Conservation (phyloP, 2,113 vertebrate species). For the Spheniscus mendiculus region DNA sequence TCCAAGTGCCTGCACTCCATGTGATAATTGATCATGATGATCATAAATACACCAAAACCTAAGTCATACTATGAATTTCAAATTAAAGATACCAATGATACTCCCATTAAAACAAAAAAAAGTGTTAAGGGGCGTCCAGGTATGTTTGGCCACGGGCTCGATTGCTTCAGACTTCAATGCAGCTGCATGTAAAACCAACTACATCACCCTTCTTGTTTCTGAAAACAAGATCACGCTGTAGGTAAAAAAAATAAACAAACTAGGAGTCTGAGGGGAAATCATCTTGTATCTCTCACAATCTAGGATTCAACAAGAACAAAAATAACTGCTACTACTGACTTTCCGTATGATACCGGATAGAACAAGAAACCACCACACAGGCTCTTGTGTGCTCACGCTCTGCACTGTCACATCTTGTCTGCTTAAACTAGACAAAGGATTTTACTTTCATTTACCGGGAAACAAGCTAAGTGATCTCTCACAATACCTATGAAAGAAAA, state of each 20-base stretch:
- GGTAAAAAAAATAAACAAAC: not conserved
- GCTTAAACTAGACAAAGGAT: not conserved
- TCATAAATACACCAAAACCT: not conserved
- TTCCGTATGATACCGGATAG: rapidly evolving
- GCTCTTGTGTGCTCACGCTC: not conserved
- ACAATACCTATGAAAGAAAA: not conserved
- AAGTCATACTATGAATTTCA: not conserved
- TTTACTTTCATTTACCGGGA: not conserved
- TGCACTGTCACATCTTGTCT: not conserved
- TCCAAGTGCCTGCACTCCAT: not conserved
- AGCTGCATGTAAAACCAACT: not conserved
- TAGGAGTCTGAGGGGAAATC: not conserved
- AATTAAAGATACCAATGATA: not conserved
- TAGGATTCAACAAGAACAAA: not conserved
- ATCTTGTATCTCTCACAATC: not conserved
- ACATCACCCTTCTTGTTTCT: not conserved
- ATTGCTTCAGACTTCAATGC: not conserved
- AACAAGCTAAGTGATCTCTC: not conserved
- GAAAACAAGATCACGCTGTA: not conserved
- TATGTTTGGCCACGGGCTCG: not conserved
- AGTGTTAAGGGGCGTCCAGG: not conserved
- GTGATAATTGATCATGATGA: not conserved
- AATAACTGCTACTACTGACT: not conserved
- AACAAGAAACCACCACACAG: not conserved
- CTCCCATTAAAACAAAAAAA: not conserved